Evolutionary conservation across 1,140 invertebrate genomes (phyloP), one percentile per base, ranked within the genome.

Genomic region (Nomia melanderi): DNA sequence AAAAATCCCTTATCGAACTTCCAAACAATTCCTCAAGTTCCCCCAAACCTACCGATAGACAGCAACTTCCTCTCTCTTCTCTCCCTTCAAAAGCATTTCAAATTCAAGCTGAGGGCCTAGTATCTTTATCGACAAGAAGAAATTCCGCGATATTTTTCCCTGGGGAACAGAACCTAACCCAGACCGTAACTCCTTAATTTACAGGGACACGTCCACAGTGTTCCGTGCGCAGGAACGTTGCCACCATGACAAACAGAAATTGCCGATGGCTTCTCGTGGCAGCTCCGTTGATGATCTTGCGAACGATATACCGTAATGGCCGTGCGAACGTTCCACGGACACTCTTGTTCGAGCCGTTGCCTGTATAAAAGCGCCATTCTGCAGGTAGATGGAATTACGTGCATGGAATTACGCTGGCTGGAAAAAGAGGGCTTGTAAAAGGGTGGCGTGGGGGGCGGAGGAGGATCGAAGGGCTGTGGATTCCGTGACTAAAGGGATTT

Each of bases 381-480:
- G 31, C 53, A 74, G 79, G 74, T 73, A 75, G 81, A 82, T 78
- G 75, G 75, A 83, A 83, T 82, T 82, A 83, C 81, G 75, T 78
- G 81, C 75, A 83, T 78, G 77, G 79, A 82, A 78, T 83, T 83
- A 82, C 81, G 33, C 44, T 36, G 67, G n/a, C 36, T 36, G 57
- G 60, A 80, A 81, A 76, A 65, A 39, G n/a, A 64, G 50, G 25
- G n/a, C 36, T 12, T 12, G 29, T 31, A 17, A 14, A 20, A 3
- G 31, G 36, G 25, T 3, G 56, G 69, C 4, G 12, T 7, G 17
- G 14, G 25, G 39, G n/a, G n/a, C 14, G 20, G 12, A 2, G 57
- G 0, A 11, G 57, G 31, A 62, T 75, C 63, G 72, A 44, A 57
- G 62, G 39, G 47, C n/a, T 14, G 50, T 23, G 63, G 39, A 69